Conservation (phyloP, 2,797 vertebrate genomes). For the Pseudochirops cupreus region DNA sequence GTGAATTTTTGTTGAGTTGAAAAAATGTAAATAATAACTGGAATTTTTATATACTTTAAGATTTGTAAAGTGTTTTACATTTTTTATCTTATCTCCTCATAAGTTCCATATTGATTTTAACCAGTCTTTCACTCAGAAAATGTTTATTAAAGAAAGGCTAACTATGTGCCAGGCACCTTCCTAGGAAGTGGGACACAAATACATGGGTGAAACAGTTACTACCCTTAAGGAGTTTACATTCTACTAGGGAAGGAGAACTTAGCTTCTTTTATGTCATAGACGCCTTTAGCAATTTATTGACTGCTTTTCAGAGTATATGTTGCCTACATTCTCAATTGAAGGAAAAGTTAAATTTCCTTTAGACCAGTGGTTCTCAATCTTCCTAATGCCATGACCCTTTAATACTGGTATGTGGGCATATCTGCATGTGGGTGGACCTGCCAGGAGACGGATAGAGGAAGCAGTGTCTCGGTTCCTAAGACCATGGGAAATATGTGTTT, state of each 20-base stretch:
- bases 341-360: background rate
- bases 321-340: background rate
- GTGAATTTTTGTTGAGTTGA: background rate
- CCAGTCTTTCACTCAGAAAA: background rate
- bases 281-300: background rate
- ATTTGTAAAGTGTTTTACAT: background rate
- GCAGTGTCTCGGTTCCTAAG: no score
- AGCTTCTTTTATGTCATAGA: no score
- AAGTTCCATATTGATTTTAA: background rate
- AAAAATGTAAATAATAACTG: background rate
- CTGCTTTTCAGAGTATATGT: background rate
- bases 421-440: no score
- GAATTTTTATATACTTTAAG: background rate
- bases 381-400: no score
- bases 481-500: no score
- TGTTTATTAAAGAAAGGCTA: background rate
- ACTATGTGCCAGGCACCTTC: background rate
- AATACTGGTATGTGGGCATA: no score
- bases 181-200: background rate
- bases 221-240: background rate
- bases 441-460: no score
- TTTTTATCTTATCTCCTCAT: background rate
- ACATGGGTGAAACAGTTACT: background rate
- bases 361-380: no score
- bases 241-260: background rate